Evolutionary conservation across 2,113 vertebrate species (phyloP).

Genomic region (Hippocampus zosterae): DNA sequence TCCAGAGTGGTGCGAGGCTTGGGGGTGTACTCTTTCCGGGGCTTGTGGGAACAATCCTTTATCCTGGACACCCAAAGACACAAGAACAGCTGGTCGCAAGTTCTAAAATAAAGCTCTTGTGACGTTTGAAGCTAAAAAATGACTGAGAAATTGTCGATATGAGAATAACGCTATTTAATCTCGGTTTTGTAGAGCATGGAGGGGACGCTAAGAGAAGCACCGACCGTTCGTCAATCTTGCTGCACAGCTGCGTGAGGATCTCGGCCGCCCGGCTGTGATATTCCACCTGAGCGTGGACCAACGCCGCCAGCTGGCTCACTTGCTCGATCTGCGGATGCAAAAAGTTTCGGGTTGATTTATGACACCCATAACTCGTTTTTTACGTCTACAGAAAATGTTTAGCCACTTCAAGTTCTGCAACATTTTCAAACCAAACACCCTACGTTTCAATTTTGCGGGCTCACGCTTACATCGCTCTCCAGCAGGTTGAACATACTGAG

Average conservation of each 20-base stretch:
- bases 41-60: slow-evolving; percentile 84
- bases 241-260: slow-evolving; percentile 89
- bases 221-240: slow-evolving; percentile 90
- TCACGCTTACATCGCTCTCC: slow-evolving; percentile 91
- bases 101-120: not conserved
- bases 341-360: not conserved
- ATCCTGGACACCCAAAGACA: slow-evolving; percentile 72
- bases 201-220: not conserved
- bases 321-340: slow-evolving; percentile 84
- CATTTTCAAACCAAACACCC: no score
- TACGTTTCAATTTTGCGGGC: not conserved
- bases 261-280: slow-evolving; percentile 91
- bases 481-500: slow-evolving; percentile 98
- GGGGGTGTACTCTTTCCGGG: slow-evolving; percentile 84
- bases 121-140: no score
- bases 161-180: no score
- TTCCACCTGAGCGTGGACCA: slow-evolving; percentile 94
- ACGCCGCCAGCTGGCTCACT: slow-evolving; percentile 93
- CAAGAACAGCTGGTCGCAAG: not conserved
- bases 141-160: no score
- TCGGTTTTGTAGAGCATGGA: no score
- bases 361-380: no score
- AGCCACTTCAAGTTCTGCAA: no score
- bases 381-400: no score
- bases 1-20: slow-evolving; percentile 92